Percentiles rank a stretch among this genome's conserved stretches.
phyloP scores from a whole-genome alignment of 2,888 invertebrate species.

The Teinopalpus imperialis region DNA sequence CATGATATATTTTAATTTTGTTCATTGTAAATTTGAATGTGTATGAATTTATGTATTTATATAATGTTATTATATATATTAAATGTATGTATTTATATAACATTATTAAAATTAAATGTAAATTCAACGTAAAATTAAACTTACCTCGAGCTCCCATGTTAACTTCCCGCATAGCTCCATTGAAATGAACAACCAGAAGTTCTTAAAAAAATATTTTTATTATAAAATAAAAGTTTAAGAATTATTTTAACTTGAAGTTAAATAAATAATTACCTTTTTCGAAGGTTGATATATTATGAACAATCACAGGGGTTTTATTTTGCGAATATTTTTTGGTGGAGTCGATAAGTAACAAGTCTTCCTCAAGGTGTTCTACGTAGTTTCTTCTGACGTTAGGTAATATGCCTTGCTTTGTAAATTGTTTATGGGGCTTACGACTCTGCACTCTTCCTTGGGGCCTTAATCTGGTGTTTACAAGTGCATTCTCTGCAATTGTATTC shows the following conservation, averaged over 20 bases:
- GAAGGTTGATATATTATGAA: constrained; percentile 45
- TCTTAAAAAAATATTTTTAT: constrained; percentile 47
- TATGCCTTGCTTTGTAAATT: constrained; percentile 36
- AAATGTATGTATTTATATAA: constrained; percentile 9
- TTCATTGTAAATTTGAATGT: no score
- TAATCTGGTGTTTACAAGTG: constrained; percentile 46
- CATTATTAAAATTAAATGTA: constrained; percentile 8
- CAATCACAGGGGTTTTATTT: constrained; percentile 44
- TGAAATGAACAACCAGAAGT: constrained; percentile 63
- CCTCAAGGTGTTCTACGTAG: constrained; percentile 66
- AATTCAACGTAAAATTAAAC: no score
- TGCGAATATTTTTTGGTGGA: constrained; percentile 59
- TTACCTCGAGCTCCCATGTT: constrained; percentile 59
- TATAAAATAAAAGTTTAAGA: constrained; percentile 8
- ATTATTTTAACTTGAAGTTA: background rate
- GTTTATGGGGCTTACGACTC: constrained; percentile 49
- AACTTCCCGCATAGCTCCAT: constrained; percentile 56
- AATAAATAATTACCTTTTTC: constrained; percentile 52
- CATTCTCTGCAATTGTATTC: constrained; percentile 50
- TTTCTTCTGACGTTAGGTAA: constrained; percentile 49
- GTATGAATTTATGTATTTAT: constrained; percentile 14
- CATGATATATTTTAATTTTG: no score
- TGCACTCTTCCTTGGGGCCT: constrained; percentile 42
- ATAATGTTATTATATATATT: constrained; percentile 1
- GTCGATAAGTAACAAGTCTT: constrained; percentile 66